Evolutionary conservation across 1,140 invertebrate species (phyloP).

Genomic region (Rhopalosiphum maidis): DNA sequence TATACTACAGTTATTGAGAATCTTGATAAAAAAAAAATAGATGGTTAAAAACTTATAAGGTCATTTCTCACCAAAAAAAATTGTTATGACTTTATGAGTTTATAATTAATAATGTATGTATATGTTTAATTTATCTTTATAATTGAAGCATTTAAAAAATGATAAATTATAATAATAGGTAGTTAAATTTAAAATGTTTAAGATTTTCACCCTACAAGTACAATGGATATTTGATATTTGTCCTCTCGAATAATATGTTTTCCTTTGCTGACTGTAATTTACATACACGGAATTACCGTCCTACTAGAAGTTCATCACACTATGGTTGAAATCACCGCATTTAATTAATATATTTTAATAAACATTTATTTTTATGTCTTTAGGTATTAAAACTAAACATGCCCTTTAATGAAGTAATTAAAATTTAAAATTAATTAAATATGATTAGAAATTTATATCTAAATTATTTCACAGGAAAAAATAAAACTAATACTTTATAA

Average conservation of each 20-base stretch:
- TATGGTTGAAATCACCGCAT: not conserved
- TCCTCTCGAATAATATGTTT: not conserved
- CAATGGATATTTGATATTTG: not conserved
- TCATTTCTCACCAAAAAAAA: not conserved
- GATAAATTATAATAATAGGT: not conserved
- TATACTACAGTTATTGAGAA: not conserved
- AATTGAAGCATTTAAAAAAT: not conserved
- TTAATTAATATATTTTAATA: not conserved
- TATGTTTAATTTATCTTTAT: constrained; percentile 2
- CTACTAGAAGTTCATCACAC: not conserved
- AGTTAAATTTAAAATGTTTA: not conserved
- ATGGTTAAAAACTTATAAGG: not conserved
- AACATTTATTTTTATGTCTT: not conserved
- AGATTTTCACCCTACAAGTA: not conserved
- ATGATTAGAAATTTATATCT: no score
- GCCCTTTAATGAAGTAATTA: no score
- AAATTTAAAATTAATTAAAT: no score
- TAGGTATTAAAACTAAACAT: no score
- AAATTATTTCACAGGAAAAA: no score
- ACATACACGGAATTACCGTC: not conserved
- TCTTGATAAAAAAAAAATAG: not conserved
- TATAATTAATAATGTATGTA: not conserved
- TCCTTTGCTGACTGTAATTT: not conserved
- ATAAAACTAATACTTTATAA: no score
- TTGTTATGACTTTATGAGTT: not conserved